Evolutionary conservation across 1,140 invertebrate genomes (phyloP).

Genomic region (Sesamia nonagrioides): DNA sequence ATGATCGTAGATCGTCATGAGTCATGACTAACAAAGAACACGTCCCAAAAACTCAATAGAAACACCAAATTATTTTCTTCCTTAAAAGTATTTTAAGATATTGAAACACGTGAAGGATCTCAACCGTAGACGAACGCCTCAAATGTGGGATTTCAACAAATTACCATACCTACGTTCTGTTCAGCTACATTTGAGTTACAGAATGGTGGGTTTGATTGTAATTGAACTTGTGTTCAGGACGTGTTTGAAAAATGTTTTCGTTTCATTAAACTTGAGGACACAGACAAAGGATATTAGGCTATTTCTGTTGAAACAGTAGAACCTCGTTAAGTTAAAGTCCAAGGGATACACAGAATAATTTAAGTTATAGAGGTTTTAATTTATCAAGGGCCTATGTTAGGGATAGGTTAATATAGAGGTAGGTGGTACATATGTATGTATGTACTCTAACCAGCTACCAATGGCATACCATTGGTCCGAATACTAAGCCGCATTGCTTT

Average conservation of each 20-base stretch:
- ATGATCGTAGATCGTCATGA: no score
- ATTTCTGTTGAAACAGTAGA: background rate
- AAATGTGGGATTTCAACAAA: constrained; percentile 45
- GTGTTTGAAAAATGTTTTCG: background rate
- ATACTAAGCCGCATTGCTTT: no score
- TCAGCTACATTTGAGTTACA: constrained; percentile 43
- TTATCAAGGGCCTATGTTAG: no score
- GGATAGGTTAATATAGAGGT: no score
- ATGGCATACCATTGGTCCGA: no score
- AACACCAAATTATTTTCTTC: background rate
- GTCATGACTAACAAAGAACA: no score
- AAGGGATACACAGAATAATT: no score
- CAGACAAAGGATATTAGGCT: background rate
- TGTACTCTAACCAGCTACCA: no score
- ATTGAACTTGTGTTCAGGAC: constrained; percentile 4
- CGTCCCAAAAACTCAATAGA: background rate
- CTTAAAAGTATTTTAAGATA: constrained; percentile 29
- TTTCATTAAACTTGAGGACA: background rate
- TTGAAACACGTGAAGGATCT: constrained; percentile 19
- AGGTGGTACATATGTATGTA: no score
- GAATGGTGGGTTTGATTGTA: constrained; percentile 17
- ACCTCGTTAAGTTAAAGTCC: no score
- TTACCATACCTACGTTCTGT: constrained; percentile 47
- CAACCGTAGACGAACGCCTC: constrained; percentile 24
- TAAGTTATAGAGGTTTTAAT: no score